phyloP scores from a whole-genome alignment of 1,140 invertebrate species.

The Parapsyche elsis region DNA sequence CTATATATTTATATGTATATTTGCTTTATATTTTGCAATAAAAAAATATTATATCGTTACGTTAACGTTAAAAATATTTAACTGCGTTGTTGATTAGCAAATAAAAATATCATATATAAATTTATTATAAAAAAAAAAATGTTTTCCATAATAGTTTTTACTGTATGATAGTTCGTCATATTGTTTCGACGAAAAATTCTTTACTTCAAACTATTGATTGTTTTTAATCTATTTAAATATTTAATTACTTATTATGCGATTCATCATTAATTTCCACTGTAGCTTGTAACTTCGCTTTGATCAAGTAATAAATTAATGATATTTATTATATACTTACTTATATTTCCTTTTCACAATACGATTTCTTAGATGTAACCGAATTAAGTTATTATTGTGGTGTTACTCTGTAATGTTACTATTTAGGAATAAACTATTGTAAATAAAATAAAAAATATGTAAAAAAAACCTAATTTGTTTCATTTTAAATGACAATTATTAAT shows the following conservation, averaged over 20 bases:
- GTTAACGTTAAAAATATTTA: slow-evolving; percentile 38
- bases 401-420: slow-evolving; percentile 37
- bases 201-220: neutral
- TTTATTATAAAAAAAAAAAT: neutral
- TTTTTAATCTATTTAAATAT: neutral
- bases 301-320: too few relatives aligned
- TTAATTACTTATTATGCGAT: neutral
- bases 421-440: slow-evolving; percentile 41
- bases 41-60: slow-evolving; percentile 25
- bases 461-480: neutral
- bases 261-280: neutral
- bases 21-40: slow-evolving; percentile 35
- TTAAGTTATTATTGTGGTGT: slow-evolving; percentile 45
- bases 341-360: neutral
- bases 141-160: neutral
- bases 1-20: too few relatives aligned
- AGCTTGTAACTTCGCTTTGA: too few relatives aligned
- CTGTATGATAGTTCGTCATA: slow-evolving; percentile 6
- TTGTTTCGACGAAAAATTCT: neutral
- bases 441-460: neutral
- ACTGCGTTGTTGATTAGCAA: slow-evolving; percentile 38
- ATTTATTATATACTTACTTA: neutral
- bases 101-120: slow-evolving; percentile 6
- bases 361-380: slow-evolving; percentile 41
- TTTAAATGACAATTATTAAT: neutral